These are phyloP conservation scores for Dilophus febrilis DNA, from an alignment of 2,888 invertebrate species.

Conservation along the genomic window DNA sequence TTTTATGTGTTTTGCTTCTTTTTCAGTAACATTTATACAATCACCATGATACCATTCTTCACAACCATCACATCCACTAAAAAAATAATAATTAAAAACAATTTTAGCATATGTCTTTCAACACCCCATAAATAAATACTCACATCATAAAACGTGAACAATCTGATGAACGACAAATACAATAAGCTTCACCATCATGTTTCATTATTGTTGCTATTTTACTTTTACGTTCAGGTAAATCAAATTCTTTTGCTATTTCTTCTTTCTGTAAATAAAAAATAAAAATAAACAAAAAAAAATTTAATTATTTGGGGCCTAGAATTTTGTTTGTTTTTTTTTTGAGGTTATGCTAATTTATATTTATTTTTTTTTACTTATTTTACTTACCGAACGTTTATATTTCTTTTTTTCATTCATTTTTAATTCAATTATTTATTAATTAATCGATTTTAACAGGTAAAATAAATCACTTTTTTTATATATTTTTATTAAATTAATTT, in stretches of 20 bases:
- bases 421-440: no score
- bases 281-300: no score
- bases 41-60: constrained; percentile 99
- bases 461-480: no score
- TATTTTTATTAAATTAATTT: no score
- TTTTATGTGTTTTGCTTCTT: constrained; percentile 82
- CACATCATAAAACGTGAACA: constrained; percentile 94
- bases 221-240: constrained; percentile 75
- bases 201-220: constrained; percentile 75
- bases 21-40: constrained; percentile 87
- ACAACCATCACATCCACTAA: constrained; percentile 86
- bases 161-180: constrained; percentile 86
- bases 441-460: no score
- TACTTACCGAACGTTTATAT: constrained; percentile 23
- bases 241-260: constrained; percentile 78
- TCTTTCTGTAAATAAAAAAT: constrained; percentile 46
- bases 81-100: constrained; percentile 13
- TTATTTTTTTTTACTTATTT: neutral
- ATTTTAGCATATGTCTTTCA: neutral
- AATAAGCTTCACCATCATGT: constrained; percentile 85
- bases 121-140: constrained; percentile 20
- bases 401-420: constrained; percentile 24
- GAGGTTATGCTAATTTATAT: no score
- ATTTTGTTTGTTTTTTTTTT: no score
- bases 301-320: no score